Base-by-base conservation (phyloP, 1,140 invertebrate species). In the Liolophura sinensis region DNA sequence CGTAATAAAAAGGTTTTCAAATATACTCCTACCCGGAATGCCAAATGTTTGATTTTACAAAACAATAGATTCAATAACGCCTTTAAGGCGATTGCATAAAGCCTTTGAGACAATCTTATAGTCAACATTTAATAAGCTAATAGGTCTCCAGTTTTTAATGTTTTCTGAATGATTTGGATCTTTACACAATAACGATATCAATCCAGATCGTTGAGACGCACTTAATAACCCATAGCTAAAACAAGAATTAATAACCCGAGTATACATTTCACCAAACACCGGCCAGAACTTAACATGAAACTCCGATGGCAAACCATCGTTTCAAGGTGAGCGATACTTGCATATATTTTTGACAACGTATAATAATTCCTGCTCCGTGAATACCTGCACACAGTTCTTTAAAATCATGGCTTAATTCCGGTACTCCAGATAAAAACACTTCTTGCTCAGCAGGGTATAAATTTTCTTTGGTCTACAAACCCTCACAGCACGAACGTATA, bases 131-230 rank as follows among this genome's bases (percentile, higher is more conserved):
- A 62, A 46, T 15, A 62, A 31, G 20, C 47, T 51, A 11, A 62
- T 62, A 22, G 61, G 61, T 6, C 61, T 15, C 61, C 61, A 62
- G 22, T 62, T n/a, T n/a, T n/a, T n/a, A n/a, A n/a, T n/a, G n/a
- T n/a, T n/a, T n/a, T n/a, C n/a, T n/a, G n/a, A n/a, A n/a, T n/a
- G n/a, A n/a, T n/a, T n/a, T n/a, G n/a, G n/a, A n/a, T 62, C 40
- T 52, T 62, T 62, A 27, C 20, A 46, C 14, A 62, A 5, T 4
- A 62, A 25, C 6, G 48, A 9, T n/a, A 62, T 62, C 6, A 46
- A 18, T 1, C 25, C 31, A 4, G 22, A 24, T 20, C 27, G 16
- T 49, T 62, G 61, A 4, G 48, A n/a, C 3, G 1, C 6, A 24
- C 20, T 49, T 49, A 62, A 54, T 1, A 18, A 16, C 31, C 51